Conservation (phyloP, 2,113 vertebrate species). For the Leptosomus discolor region DNA sequence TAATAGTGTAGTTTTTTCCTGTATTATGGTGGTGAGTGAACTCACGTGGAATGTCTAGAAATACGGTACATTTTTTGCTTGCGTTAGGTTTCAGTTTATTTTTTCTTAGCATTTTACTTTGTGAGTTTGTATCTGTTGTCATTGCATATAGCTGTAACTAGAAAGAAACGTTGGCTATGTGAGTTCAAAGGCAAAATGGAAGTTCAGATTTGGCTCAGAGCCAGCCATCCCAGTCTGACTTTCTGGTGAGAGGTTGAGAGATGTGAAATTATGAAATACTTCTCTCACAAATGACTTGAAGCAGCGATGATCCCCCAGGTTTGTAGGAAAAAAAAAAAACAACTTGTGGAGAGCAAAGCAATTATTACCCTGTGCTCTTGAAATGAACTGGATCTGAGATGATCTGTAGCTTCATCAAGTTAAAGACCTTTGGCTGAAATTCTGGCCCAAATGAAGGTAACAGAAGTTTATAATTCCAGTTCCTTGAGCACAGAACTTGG, state of each 20-base stretch:
- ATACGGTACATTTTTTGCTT: not conserved
- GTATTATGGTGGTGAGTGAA: not conserved
- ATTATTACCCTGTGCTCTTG: not conserved
- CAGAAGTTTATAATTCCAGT: not conserved
- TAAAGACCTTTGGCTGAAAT: not conserved
- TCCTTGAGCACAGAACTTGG: not conserved
- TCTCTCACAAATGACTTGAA: not conserved
- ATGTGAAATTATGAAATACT: not conserved
- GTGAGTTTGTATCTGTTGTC: not conserved
- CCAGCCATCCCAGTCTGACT: not conserved
- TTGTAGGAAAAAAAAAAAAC: not conserved
- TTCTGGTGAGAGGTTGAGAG: not conserved
- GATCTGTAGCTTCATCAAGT: not conserved
- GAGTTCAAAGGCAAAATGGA: not conserved
- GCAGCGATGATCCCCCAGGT: rapidly evolving
- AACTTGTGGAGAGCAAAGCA: not conserved
- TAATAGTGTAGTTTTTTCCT: not conserved
- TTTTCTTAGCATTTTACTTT: not conserved
- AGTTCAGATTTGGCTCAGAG: not conserved
- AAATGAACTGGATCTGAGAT: not conserved
- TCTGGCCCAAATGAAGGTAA: not conserved
- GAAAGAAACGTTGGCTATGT: not conserved
- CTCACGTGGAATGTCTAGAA: not conserved
- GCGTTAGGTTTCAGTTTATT: not conserved
- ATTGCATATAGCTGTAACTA: not conserved